Evolutionary conservation across 1,140 invertebrate species (phyloP).

Genomic region (Solen grandis): DNA sequence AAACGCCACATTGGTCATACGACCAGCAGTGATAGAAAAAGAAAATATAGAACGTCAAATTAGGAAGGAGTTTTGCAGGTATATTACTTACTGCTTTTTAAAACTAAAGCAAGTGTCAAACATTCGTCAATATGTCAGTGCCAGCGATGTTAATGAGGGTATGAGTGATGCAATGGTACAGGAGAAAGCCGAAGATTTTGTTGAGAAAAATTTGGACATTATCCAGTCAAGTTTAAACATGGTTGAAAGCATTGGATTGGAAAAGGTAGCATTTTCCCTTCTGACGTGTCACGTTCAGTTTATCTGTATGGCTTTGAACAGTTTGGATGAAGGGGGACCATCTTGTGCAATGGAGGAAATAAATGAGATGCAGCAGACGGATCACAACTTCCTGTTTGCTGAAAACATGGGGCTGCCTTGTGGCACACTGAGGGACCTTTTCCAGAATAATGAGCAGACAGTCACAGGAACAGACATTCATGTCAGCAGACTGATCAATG

Average conservation of each 20-base stretch:
- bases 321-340: constrained; percentile 56
- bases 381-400: constrained; percentile 59
- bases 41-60: constrained; percentile 25
- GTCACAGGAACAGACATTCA: no score
- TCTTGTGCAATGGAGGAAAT: constrained; percentile 59
- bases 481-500: constrained; percentile 57
- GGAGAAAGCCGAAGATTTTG: constrained; percentile 27
- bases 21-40: constrained; percentile 57
- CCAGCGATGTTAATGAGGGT: neutral
- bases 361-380: constrained; percentile 40
- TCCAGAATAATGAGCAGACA: no score
- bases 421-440: no score
- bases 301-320: constrained; percentile 58
- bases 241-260: neutral
- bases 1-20: constrained; percentile 63
- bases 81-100: constrained; percentile 61
- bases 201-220: constrained; percentile 20
- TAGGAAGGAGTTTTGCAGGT: constrained; percentile 61
- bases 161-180: constrained; percentile 26
- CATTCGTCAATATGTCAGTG: constrained; percentile 26
- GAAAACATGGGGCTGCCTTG: constrained; percentile 38
- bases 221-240: constrained; percentile 31
- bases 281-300: constrained; percentile 47
- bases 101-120: constrained; percentile 32
- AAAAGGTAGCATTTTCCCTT: constrained; percentile 26